Conservation (phyloP, 2,888 invertebrate genomes). For the Petrolisthes manimaculis region DNA sequence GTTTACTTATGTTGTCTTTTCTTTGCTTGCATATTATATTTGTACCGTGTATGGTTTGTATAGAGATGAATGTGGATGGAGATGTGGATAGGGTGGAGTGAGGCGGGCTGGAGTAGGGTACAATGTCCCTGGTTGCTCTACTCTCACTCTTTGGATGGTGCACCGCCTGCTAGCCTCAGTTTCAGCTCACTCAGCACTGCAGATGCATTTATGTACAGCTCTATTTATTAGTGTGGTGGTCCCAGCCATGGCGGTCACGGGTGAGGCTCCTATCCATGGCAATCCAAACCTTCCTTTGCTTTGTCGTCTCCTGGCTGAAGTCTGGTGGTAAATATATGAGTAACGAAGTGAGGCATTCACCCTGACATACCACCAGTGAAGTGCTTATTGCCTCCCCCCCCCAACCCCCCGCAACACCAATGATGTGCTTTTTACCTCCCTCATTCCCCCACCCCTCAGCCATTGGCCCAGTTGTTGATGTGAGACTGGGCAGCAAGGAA, state of each 20-base stretch:
- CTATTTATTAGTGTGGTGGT: conserved; percentile 54
- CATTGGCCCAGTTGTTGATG: background rate
- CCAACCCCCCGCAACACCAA: too few relatives aligned
- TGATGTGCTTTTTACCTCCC: too few relatives aligned
- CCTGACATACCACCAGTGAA: background rate
- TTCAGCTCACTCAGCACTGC: conserved; percentile 58
- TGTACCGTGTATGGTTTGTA: background rate
- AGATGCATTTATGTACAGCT: conserved; percentile 62
- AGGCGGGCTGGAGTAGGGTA: background rate
- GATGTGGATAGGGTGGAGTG: conserved; percentile 21
- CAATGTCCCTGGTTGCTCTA: background rate
- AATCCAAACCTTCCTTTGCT: background rate
- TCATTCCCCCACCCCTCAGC: too few relatives aligned
- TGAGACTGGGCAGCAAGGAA: background rate
- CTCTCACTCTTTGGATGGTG: conserved; percentile 27
- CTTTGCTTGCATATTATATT: conserved; percentile 39
- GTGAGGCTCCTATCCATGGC: background rate
- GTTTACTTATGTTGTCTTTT: conserved; percentile 30
- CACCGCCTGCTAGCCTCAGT: conserved; percentile 51
- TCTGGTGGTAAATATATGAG: background rate
- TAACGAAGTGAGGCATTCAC: background rate
- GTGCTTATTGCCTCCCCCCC: background rate
- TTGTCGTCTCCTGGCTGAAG: background rate
- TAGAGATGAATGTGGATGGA: conserved; percentile 44
- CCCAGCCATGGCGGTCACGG: conserved; percentile 25